Base-by-base conservation (phyloP, 1,140 invertebrate genomes). In the Berghia stephanieae region DNA sequence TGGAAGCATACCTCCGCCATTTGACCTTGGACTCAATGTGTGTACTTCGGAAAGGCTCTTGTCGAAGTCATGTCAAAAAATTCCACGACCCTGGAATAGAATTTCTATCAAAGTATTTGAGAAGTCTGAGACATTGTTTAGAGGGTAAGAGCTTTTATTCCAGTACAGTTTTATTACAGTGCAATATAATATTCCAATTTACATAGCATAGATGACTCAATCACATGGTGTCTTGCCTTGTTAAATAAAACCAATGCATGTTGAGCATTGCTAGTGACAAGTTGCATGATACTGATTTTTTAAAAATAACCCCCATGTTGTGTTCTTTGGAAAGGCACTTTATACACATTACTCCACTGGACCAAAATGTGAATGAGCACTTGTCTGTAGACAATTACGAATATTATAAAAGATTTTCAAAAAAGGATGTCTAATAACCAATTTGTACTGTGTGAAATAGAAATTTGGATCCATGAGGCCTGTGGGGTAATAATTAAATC, bases 11-110 rank as follows among this genome's bases (percentile, higher is more conserved):
- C 40, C 40, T 27, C 40, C 67, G 21, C 40, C 69, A n/a, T 57
- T 43, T 27, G 70, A 43, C n/a, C n/a, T n/a, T n/a, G n/a, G 36
- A 1, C n/a, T 80, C 34, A 46, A 57, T 70, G 34, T 52, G 13
- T 68, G 70, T 46, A 43, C 78, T 36, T 74, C 75, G 49, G 79
- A 82, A 52, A 57, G 74, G 34, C 78, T 68, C 16, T 55, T 84
- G 40, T 81, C 83, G 43, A n/a, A 40, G n/a, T 80, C 82, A 46
- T 80, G 75, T 63, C 70, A 71, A 3, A 67, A 43, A 24, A 43
- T 80, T 31, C 83, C 83, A 40, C 69, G 75, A 18, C 80, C 81
- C 31, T 86, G 85, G 85, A 74, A 72, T 13, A 73, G 81, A 55
- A 78, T 86, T 36, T 78, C 80, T 24, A 71, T 84, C 1, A 85